Percentiles rank a stretch among this genome's conserved stretches.
phyloP scores from a whole-genome alignment of 2,888 invertebrate species.

The Athripsodes cinereus region DNA sequence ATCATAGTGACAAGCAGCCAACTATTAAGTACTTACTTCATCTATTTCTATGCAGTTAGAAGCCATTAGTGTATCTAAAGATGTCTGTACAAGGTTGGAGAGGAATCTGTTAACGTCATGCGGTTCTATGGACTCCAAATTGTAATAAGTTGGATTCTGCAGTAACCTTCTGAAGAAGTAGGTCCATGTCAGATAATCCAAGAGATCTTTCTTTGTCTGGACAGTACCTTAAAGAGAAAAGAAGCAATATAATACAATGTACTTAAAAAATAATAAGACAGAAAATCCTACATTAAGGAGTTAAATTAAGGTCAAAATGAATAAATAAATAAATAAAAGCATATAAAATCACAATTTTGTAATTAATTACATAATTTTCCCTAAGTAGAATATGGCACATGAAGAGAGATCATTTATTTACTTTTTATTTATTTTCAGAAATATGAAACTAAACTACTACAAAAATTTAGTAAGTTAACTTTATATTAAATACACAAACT shows the following conservation, averaged over 20 bases:
- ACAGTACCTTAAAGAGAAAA: slow-evolving; percentile 65
- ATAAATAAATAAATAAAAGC: too few species aligned
- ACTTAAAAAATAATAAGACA: neutral
- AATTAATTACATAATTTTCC: too few species aligned
- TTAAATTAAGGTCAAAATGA: too few species aligned
- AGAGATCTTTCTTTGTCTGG: slow-evolving; percentile 82
- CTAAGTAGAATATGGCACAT: too few species aligned
- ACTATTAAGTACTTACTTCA: slow-evolving; percentile 52
- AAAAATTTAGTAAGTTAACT: too few species aligned
- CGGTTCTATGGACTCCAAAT: slow-evolving; percentile 66
- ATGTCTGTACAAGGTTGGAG: slow-evolving; percentile 73
- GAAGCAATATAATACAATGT: neutral
- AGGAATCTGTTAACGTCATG: slow-evolving; percentile 68
- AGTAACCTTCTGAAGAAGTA: slow-evolving; percentile 91
- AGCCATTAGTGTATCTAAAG: slow-evolving; percentile 62
- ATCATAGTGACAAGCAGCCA: too few species aligned
- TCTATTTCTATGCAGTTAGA: slow-evolving; percentile 77
- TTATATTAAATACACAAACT: too few species aligned
- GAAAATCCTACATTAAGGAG: too few species aligned
- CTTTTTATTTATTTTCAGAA: too few species aligned
- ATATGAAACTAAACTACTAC: too few species aligned
- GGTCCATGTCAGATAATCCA: slow-evolving; percentile 98
- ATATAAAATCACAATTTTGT: too few species aligned
- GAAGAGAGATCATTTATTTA: too few species aligned
- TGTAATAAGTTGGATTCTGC: slow-evolving; percentile 89